These are phyloP conservation scores for Phymatocera aterrima DNA, from an alignment of 2,888 invertebrate genomes.

Conservation along the genomic window DNA sequence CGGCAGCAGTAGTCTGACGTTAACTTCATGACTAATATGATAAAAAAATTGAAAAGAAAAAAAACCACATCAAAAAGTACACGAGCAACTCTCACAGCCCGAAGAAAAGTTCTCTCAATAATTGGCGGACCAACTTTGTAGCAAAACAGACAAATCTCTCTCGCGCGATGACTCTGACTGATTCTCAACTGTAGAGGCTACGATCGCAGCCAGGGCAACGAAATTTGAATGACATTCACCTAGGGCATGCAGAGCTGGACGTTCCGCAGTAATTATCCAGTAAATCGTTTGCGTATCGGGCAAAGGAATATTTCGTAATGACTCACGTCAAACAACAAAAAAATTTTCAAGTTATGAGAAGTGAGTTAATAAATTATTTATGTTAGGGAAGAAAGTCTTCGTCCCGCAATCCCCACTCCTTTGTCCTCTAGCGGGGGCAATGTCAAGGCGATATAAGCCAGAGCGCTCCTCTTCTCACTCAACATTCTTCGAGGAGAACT, in stretches of 20 bases:
- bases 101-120: constrained; percentile 36
- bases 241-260: neutral
- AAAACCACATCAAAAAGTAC: neutral
- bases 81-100: constrained; percentile 35
- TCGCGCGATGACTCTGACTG: neutral
- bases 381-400: constrained; percentile 46
- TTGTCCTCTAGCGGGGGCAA: constrained; percentile 66
- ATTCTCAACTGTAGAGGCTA: neutral
- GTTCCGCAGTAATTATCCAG: neutral
- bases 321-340: constrained; percentile 28
- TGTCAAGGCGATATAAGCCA: constrained; percentile 74
- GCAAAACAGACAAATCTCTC: constrained; percentile 38
- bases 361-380: constrained; percentile 28
- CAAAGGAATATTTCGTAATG: constrained; percentile 19
- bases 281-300: neutral
- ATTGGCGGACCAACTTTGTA: constrained; percentile 17
- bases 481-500: constrained; percentile 68
- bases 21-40: neutral
- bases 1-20: constrained; percentile 1
- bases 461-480: constrained; percentile 64
- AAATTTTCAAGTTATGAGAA: neutral
- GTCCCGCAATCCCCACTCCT: constrained; percentile 39
- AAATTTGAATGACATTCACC: constrained; percentile 1
- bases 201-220: neutral
- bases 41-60: neutral